Evolutionary conservation across 1,140 invertebrate genomes (phyloP).

Genomic region (Megathymus violae): DNA sequence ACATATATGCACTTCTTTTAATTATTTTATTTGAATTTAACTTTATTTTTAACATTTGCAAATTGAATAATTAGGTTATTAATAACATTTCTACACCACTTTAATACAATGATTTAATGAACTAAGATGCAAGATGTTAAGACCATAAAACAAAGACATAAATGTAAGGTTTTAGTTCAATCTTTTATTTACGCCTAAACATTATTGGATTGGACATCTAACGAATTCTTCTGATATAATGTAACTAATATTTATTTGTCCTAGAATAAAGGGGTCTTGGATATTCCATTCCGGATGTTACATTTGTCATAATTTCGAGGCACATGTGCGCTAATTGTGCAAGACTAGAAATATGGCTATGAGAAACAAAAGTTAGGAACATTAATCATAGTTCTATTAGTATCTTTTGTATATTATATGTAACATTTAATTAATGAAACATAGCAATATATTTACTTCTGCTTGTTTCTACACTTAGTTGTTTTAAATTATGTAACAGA

Average conservation of each 20-base stretch:
- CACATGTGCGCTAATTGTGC: constrained; percentile 43
- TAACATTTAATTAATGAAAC: constrained; percentile 2
- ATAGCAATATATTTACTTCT: too few relatives aligned
- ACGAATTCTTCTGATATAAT: constrained; percentile 67
- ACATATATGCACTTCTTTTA: too few relatives aligned
- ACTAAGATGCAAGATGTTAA: not conserved
- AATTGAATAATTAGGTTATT: too few relatives aligned
- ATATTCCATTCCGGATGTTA: constrained; percentile 73
- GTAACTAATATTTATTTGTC: constrained; percentile 67
- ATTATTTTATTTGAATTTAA: too few relatives aligned
- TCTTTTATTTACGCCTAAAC: constrained; percentile 5
- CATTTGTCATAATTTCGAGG: constrained; percentile 68
- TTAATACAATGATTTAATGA: too few relatives aligned
- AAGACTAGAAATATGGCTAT: constrained; percentile 13
- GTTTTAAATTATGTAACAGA: too few relatives aligned
- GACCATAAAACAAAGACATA: not conserved
- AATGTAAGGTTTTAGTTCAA: not conserved
- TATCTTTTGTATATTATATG: too few relatives aligned
- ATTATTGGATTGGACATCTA: constrained; percentile 63
- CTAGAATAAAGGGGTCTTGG: constrained; percentile 67
- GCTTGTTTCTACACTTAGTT: too few relatives aligned
- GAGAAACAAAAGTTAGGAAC: too few relatives aligned
- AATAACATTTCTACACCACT: too few relatives aligned
- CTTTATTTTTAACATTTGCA: too few relatives aligned
- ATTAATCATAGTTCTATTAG: not conserved